Evolutionary conservation across 2,113 vertebrate species (phyloP).

Genomic region (Promerops cafer): DNA sequence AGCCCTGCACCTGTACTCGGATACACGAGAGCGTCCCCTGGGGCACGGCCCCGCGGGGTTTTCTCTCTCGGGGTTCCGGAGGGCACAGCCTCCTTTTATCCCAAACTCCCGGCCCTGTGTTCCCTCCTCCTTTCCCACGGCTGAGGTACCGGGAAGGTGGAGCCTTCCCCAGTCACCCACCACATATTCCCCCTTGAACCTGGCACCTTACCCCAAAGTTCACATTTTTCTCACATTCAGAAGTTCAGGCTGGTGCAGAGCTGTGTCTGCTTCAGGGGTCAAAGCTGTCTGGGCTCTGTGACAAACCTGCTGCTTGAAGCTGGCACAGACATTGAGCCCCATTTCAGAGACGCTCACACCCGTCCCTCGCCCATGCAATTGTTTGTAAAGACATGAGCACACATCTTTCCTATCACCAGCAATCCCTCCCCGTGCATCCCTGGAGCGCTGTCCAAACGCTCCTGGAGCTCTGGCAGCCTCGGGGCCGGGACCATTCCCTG

Average conservation of each 20-base stretch:
- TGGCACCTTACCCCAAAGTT: fast-evolving
- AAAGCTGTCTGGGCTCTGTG: neutral
- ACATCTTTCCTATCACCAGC: neutral
- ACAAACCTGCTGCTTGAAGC: neutral
- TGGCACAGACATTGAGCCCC: neutral
- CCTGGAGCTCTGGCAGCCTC: neutral
- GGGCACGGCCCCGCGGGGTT: fast-evolving
- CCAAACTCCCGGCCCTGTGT: fast-evolving
- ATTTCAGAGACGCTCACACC: neutral
- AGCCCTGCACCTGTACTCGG: fast-evolving
- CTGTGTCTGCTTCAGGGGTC: fast-evolving
- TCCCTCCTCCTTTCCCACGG: neutral
- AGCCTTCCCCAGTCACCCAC: neutral
- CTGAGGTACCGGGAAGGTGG: neutral
- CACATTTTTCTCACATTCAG: too few species aligned
- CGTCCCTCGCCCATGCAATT: neutral
- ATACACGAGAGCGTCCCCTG: fast-evolving
- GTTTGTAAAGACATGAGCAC: too few species aligned
- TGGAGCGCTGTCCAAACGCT: fast-evolving
- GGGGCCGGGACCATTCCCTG: neutral
- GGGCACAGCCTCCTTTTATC: neutral
- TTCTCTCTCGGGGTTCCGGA: fast-evolving
- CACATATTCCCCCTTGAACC: fast-evolving
- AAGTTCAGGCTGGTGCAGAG: neutral
- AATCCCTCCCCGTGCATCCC: neutral